Conservation (phyloP, 23 tunicate species). For the Aplidium turbinatum region DNA sequence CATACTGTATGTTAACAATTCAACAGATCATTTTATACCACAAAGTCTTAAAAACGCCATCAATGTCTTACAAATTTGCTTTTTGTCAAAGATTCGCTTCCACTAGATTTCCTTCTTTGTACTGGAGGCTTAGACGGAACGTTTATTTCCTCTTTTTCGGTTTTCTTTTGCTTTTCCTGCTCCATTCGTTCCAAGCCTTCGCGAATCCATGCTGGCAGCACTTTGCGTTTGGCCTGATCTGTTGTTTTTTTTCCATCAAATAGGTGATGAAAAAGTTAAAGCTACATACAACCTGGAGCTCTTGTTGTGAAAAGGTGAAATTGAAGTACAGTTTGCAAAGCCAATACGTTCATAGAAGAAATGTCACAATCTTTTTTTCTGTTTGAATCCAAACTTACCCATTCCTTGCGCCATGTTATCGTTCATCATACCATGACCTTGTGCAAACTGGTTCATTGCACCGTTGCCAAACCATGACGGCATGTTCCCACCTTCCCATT, state of each 20-base stretch:
- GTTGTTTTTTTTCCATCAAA: not conserved
- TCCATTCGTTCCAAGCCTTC: constrained; percentile 80
- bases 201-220: constrained; percentile 69
- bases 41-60: too few species aligned
- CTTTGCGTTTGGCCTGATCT: constrained; percentile 57
- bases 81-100: constrained; percentile 6
- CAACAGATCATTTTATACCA: too few species aligned
- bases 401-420: constrained; percentile 11
- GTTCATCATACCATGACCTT: constrained; percentile 26
- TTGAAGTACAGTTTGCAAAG: too few species aligned
- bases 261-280: too few species aligned
- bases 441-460: constrained; percentile 23
- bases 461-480: too few species aligned
- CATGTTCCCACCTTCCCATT: too few species aligned
- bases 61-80: constrained; percentile 52
- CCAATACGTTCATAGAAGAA: too few species aligned
- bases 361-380: too few species aligned
- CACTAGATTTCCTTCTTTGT: not conserved
- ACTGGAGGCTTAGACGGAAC: not conserved
- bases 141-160: constrained; percentile 17
- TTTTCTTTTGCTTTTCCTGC: constrained; percentile 55
- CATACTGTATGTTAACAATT: too few species aligned
- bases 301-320: too few species aligned
- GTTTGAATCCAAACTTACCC: too few species aligned
- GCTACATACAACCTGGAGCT: too few species aligned